Percentiles rank a stretch among this genome's conserved stretches.
Evolutionary conservation across 2,797 vertebrate genomes (phyloP).

Genomic region (Danionella dracula): DNA sequence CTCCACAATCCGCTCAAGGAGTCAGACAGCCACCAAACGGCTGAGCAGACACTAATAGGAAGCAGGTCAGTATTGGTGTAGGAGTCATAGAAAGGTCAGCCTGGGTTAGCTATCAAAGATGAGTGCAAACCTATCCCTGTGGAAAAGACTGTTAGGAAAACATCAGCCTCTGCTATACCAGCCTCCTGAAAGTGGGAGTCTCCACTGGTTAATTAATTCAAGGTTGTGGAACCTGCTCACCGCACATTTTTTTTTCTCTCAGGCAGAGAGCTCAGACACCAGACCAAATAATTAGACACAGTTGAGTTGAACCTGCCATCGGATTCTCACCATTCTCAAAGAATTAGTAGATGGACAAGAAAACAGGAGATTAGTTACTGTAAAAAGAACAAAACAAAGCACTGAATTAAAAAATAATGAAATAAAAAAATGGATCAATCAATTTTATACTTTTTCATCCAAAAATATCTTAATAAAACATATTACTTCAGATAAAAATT

Average conservation of each 20-base stretch:
- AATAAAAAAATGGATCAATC: neutral
- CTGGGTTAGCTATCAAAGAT: constrained; percentile 79
- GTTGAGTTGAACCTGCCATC: constrained; percentile 19
- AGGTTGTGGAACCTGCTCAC: constrained; percentile 56
- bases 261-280: constrained; percentile 43
- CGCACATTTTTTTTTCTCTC: constrained; percentile 27
- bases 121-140: constrained; percentile 78
- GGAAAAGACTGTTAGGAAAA: constrained; percentile 72
- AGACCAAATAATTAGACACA: constrained; percentile 41
- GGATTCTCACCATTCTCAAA: neutral
- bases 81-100: constrained; percentile 67
- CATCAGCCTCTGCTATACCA: constrained; percentile 69
- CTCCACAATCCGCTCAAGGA: constrained; percentile 39
- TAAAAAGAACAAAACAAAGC: too few relatives aligned
- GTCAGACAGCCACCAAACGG: constrained; percentile 44
- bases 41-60: constrained; percentile 72
- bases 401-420: too few relatives aligned
- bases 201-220: constrained; percentile 73
- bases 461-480: too few relatives aligned
- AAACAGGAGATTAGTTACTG: too few relatives aligned
- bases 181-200: constrained; percentile 69
- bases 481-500: too few relatives aligned
- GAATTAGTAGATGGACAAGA: neutral
- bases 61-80: constrained; percentile 70
- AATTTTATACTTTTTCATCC: neutral